A percentile compares a stretch with the other conserved stretches of the same genome.
These are phyloP conservation scores for Xanthorhoe designata DNA, from an alignment of 2,888 invertebrate genomes.

Conservation along the genomic window DNA sequence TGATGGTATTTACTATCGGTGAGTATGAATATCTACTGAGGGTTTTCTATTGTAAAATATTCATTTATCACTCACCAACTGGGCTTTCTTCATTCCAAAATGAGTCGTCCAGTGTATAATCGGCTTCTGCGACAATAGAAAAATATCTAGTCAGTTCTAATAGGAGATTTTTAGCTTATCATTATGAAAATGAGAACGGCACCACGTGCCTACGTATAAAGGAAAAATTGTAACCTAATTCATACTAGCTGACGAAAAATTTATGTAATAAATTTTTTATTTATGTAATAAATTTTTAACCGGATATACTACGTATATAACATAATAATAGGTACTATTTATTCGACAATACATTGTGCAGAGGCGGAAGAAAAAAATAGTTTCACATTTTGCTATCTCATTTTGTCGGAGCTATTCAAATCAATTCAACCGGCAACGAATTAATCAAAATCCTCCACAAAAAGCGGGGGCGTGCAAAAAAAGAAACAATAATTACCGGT, in stretches of 20 bases:
- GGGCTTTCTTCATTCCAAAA: constrained; percentile 97
- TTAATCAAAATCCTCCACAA: constrained; percentile 43
- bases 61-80: constrained; percentile 89
- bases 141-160: constrained; percentile 35
- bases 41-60: constrained; percentile 25
- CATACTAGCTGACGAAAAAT: neutral
- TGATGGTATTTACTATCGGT: constrained; percentile 36
- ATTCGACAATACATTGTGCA: neutral
- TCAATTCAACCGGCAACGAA: constrained; percentile 38
- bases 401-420: constrained; percentile 25
- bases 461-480: constrained; percentile 46
- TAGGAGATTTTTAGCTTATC: neutral
- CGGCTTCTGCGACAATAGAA: constrained; percentile 92
- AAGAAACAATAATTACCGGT: constrained; percentile 49
- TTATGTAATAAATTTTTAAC: no score
- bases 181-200: neutral
- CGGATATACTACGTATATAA: neutral
- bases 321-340: neutral
- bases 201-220: neutral
- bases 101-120: constrained; percentile 96
- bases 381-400: constrained; percentile 6
- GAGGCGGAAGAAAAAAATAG: neutral
- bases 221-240: neutral
- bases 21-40: constrained; percentile 32
- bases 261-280: constrained; percentile 2